A percentile compares a stretch with the other conserved stretches of the same genome.
Conservation (phyloP, 2,888 invertebrate genomes). For the Neria commutata region DNA sequence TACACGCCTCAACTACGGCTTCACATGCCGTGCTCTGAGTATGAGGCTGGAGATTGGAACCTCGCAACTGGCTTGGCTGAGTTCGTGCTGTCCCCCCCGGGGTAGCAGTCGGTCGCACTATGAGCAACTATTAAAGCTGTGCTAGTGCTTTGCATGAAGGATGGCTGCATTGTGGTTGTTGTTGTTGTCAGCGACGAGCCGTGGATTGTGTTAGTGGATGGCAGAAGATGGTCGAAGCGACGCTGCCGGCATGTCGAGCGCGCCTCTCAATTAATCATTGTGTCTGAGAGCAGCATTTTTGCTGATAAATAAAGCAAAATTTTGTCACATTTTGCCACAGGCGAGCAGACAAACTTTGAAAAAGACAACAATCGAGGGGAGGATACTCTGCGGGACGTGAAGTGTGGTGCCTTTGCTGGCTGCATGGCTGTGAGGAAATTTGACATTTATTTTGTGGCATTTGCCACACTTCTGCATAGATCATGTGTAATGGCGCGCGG, state of each 20-base stretch:
- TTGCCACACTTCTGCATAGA: no score
- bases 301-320: conserved; percentile 2
- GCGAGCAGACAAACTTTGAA: background rate
- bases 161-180: no score
- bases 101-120: background rate
- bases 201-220: background rate
- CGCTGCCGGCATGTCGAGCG: background rate
- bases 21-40: no score
- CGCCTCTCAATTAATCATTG: conserved; percentile 1
- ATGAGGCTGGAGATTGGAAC: no score
- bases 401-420: background rate
- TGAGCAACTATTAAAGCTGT: background rate
- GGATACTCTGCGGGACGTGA: background rate
- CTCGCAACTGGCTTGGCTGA: no score
- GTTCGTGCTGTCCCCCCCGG: background rate
- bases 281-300: background rate
- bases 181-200: background rate
- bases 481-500: no score
- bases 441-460: conserved; percentile 7
- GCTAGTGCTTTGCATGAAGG: no score
- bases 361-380: background rate
- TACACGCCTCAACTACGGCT: no score
- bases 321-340: background rate
- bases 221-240: background rate
- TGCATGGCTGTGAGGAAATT: background rate